phyloP scores from a whole-genome alignment of 2,888 invertebrate genomes.

The Tetheella fluctuosa region DNA sequence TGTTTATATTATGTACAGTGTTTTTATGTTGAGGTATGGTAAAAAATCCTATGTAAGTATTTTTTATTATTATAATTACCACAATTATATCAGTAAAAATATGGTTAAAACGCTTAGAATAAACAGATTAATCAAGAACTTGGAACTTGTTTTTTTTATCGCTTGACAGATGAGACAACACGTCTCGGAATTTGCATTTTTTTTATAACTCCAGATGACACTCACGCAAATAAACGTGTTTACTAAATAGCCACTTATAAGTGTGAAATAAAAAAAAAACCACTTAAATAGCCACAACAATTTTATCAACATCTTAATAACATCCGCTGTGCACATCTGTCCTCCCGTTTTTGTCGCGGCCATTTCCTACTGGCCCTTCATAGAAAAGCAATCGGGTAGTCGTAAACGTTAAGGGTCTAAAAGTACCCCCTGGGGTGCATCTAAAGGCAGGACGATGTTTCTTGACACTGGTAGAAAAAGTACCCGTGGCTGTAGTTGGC shows the following conservation, averaged over 20 bases:
- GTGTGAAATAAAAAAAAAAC: constrained; percentile 42
- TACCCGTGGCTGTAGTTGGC: constrained; percentile 55
- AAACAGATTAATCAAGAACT: too few relatives aligned
- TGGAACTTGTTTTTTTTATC: not conserved
- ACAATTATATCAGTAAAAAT: too few relatives aligned
- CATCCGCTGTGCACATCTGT: constrained; percentile 71
- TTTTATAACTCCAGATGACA: not conserved
- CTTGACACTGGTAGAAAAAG: constrained; percentile 80
- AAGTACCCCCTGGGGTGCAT: constrained; percentile 84
- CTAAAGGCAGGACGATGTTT: constrained; percentile 79
- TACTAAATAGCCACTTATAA: constrained; percentile 39
- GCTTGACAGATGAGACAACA: constrained; percentile 15
- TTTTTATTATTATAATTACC: too few relatives aligned
- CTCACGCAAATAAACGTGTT: not conserved
- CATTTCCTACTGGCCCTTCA: constrained; percentile 75
- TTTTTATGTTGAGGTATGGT: too few relatives aligned
- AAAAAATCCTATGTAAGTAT: too few relatives aligned
- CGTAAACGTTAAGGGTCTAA: constrained; percentile 85
- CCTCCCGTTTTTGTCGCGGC: constrained; percentile 65
- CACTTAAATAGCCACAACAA: constrained; percentile 42
- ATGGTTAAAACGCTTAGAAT: too few relatives aligned
- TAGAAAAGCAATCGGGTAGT: constrained; percentile 86
- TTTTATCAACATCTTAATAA: constrained; percentile 62
- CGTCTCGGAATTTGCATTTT: not conserved
- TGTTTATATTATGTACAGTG: too few relatives aligned